Conservation (phyloP, 2,113 vertebrate genomes). For the Cyanoderma ruficeps region DNA sequence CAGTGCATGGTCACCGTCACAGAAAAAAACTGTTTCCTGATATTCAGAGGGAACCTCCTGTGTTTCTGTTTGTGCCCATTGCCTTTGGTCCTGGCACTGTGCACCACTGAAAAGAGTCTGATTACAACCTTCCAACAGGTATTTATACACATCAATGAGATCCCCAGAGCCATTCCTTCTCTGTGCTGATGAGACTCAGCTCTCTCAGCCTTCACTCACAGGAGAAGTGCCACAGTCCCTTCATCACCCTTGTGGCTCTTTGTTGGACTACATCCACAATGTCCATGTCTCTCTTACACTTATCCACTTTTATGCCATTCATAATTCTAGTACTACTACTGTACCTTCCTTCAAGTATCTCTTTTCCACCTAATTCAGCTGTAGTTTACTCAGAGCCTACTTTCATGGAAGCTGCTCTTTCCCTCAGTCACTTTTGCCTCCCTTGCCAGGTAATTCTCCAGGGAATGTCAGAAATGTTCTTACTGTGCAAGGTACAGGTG, state of each 20-base stretch:
- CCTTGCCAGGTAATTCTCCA: background rate
- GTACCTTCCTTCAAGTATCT: background rate
- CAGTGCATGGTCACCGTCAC: background rate
- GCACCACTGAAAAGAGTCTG: background rate
- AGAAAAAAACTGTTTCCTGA: background rate
- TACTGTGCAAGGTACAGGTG: background rate
- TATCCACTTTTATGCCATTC: background rate
- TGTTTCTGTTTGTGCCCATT: background rate
- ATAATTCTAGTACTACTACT: background rate
- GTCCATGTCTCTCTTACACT: background rate
- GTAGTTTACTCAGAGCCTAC: background rate
- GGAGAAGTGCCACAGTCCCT: background rate
- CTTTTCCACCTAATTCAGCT: background rate
- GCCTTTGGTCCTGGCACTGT: background rate
- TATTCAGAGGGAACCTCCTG: background rate
- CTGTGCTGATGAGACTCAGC: background rate
- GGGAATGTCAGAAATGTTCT: background rate
- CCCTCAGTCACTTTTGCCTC: background rate
- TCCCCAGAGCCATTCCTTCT: background rate
- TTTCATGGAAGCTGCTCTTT: background rate
- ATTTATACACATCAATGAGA: background rate
- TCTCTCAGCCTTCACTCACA: background rate
- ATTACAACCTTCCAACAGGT: background rate
- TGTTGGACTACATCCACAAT: background rate
- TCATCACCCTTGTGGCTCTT: background rate